Base-by-base conservation (phyloP, 2,113 vertebrate species). In the Myrmecophaga tridactyla region DNA sequence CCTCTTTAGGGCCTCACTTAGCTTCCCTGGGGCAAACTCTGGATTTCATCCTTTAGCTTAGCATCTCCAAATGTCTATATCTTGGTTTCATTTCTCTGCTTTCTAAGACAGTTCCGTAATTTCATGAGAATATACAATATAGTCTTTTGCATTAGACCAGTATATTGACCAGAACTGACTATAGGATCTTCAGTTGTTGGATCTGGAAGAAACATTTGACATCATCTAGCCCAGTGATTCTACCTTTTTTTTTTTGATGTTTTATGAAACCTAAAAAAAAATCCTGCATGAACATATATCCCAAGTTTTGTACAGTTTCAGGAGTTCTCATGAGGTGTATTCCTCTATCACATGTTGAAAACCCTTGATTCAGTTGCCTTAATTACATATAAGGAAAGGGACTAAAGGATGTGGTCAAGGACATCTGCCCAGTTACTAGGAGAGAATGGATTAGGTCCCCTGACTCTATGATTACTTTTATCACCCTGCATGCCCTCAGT, bases 401-500 rank as follows among this genome's bases (percentile, higher is more conserved):
- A 23, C 27, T 12, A 2, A 14, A 13, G 56, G 25, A 75, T 14
- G 31, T 48, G 86, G 27, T 25, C n/a, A 80, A 4, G 15, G 2
- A 2, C 62, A 77, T 77, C 21, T 20, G 86, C 41, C 51, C 56
- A 1, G 15, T 96, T 67, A 27, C 77, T n/a, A 48, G 46, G 70
- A 0, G 10, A 86, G 67, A 2, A 0, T 20, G 7, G 10, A 63
- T 7, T 13, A 63, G 15, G 72, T 51, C 46, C 31, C 11, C 3
- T 8, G 8, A 27, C 3, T 86, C 72, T 2, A 82, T 76, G 0
- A 6, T 21, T 3, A 3, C 15, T 23, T 20, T 36, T 1, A 27
- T 17, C 8, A 23, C 5, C 4, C 31, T 7, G 12, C 2, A 6
- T 10, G 20, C 11, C 10, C 7, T 73, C 3, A 0, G 6, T 60